Base-by-base conservation (phyloP, 2,888 invertebrate genomes). In the Meghimatium bilineatum region DNA sequence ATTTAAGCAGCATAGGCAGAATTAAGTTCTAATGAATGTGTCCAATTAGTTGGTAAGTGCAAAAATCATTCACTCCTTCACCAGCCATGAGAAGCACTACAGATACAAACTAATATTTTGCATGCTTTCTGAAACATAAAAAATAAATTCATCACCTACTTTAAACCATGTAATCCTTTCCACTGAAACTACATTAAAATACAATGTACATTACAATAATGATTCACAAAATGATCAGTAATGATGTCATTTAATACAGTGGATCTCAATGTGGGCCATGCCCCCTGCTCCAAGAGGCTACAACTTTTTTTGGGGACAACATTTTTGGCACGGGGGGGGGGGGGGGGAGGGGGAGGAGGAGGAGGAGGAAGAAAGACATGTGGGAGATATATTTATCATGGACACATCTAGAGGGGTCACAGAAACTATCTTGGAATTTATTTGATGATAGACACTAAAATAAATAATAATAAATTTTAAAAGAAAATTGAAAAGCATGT, bases 101-200 rank as follows among this genome's bases (percentile, higher is more conserved):
- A 26, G 20, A 49, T 36, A 1, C 1, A 49, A 56, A 56, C n/a
- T n/a, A 66, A 79, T 60, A 29, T 29, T n/a, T 20, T 72, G 60
- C 80, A 80, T 71, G 80, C 80, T 69, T 56, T 34, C 36, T 23
- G 49, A 67, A 77, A 60, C 17, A n/a, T n/a, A n/a, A n/a, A 26
- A 78, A 80, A 74, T 34, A 72, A 85, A 83, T 86, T 34, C 44
- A 38, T 49, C 66, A 84, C 89, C 88, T 90, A 90, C 91, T 90
- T 88, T 89, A 86, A 90, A 90, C 91, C 91, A 91, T 67, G 90
- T 88, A 69, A 91, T 91, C 88, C 89, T 86, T 34, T 89, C 86
- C 76, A 91, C 91, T 91, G 91, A 84, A 91, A 91, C 79, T 74
- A 74, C 20, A 72, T 49, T 72, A 72, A 72, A 72, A 72, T 44